Evolutionary conservation across 2,113 vertebrate species (phyloP), one percentile per base, ranked within the genome.

Genomic region (Dipodomys stephensi): DNA sequence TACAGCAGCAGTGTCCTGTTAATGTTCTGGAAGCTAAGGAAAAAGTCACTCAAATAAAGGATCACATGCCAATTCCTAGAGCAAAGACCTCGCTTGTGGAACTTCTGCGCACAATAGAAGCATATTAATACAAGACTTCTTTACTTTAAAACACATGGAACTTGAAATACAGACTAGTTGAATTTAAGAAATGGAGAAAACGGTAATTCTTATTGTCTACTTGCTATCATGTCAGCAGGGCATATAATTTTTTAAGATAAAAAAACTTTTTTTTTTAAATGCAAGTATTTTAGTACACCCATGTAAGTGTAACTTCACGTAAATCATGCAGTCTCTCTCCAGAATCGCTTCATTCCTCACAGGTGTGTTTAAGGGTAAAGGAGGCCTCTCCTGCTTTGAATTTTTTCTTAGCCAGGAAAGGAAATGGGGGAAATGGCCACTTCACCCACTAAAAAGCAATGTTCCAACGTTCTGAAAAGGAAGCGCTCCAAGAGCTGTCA

Each of bases 11-110:
- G 39, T 0, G 49, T 12, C 67, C 49, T 49, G 49, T 64, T 65
- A 83, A n/a, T 35, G 22, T 79, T 83, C 60, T 72, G 71, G 71
- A 94, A 93, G 12, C 73, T 72, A 87, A 95, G 84, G n/a, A 79
- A 83, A 53, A 25, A 65, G 46, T 74, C 64, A 81, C 74, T 84
- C 39, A 80, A 89, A 74, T 6, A 11, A 57, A n/a, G 35, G 25
- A 88, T 89, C 69, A 32, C 8, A 68, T 15, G 35, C 12, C 83
- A 72, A 28, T 83, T 39, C 25, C 62, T 23, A 89, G 74, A 87
- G 44, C n/a, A 87, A 16, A 49, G 80, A 57, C 15, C 20, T 76
- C 60, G 27, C 28, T 53, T 88, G 18, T 49, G 23, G 4, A 1
- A 6, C 77, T 60, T 62, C 39, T n/a, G 46, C 39, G 23, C 76